Base-by-base conservation (phyloP, 2,797 vertebrate genomes). In the Mus minutoides region DNA sequence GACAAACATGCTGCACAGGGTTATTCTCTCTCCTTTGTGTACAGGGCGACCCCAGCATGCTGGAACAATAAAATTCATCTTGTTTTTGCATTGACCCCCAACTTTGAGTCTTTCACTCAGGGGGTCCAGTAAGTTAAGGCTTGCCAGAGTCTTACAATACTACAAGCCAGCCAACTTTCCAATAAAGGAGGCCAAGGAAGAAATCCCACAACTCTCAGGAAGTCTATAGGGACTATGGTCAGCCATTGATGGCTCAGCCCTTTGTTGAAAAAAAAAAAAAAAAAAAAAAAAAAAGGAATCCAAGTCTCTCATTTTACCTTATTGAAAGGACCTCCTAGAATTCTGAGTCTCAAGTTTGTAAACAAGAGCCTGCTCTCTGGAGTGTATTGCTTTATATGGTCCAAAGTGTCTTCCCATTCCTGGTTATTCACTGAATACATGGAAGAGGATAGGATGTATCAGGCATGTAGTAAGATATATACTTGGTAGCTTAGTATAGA, bases 351-450 rank as follows among this genome's bases (percentile, higher is more conserved):
- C 34, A 12, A 67, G 19, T 29, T 82, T 84, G 19, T 17, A 91
- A 40, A 73, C 11, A 73, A 29, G 58, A 78, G 31, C 12, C 56
- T 80, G 22, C 7, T 79, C 6, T 84, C 13, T 12, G 11, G 31
- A 22, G 12, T 94, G n/a, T 88, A 3, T 90, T 37, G 9, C 64
- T 94, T 97, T 16, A 54, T 86, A 29, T 84, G 52, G 11, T 69
- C 10, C 29, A 52, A 93, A 87, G 3, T 58, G 11, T 37, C 13
- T 46, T 88, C 60, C 79, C 29, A 91, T 80, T 69, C 3, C 49
- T 86, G 58, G 31, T 24, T 40, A 62, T 37, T 88, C 17, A 52
- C 43, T 86, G 10, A 67, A 40, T 34, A 69, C 49, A 76, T 22
- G n/a, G 40, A 67, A 76, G 58, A 9, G 19, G 7, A 46, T 9